Base-by-base conservation (phyloP, 2,888 invertebrate genomes). In the Coremacera marginata region DNA sequence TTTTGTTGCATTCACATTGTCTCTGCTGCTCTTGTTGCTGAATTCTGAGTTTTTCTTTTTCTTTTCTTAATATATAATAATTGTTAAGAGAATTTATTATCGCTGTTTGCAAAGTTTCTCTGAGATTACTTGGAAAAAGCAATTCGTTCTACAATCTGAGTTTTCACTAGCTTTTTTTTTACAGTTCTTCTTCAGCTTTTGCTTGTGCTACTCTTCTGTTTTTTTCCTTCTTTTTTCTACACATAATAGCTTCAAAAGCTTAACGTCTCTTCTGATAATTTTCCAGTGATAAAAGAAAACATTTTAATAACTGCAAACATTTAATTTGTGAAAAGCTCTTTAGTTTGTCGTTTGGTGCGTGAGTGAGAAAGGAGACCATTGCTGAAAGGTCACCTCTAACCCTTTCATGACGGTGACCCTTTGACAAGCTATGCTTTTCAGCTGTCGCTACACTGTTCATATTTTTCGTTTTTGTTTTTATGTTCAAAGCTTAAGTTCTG, bases 281-380 rank as follows among this genome's bases (percentile, higher is more conserved):
- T 80, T 71, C 52, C 78, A 49, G 37, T 67, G 76, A 77, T 79
- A 68, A 75, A 79, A 77, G 78, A 72, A 65, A 78, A 71, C 78
- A 78, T 72, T 79, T 81, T 81, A 81, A 82, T 81, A 78, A 79
- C 71, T 80, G 78, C 75, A 80, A 82, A 80, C 73, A 81, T 80
- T 82, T 80, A 80, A 82, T 80, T 81, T 80, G 55, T n/a, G 77
- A 77, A 81, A 82, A 80, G 80, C 55, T 55, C 44, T 44, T 44
- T 44, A 44, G 44, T 44, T 44, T 44, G 44, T 44, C 2, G 44
- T 11, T 3, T 44, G 14, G 11, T 44, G 44, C 44, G 44, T 44
- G 1, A 44, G 44, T 44, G 14, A 14, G 44, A 44, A 14, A 11
- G 14, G 44, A 44, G 14, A 11, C 11, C 11, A 44, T 44, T 11